A percentile compares a stretch with the other conserved stretches of the same genome.
Evolutionary conservation across 1,140 invertebrate genomes (phyloP).

Genomic region (Dreissena rostriformis): DNA sequence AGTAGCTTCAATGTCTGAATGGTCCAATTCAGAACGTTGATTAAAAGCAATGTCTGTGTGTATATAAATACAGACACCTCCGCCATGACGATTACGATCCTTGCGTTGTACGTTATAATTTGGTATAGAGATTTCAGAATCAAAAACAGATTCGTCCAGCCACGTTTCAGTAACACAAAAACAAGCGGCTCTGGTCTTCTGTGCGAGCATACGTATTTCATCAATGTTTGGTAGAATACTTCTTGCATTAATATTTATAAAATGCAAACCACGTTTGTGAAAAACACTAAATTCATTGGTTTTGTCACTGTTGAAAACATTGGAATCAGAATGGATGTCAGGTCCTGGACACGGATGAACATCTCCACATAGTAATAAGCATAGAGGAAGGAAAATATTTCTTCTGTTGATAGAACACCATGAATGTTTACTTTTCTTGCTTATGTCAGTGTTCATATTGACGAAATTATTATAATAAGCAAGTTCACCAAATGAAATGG

Average conservation of each 20-base stretch:
- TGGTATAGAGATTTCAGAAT: conserved; percentile 1
- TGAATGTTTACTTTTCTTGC: too few relatives aligned
- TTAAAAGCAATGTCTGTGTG: conserved; percentile 9
- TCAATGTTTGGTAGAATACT: conserved; percentile 18
- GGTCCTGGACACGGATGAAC: too few relatives aligned
- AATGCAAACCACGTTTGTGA: conserved; percentile 16
- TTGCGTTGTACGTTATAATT: background rate
- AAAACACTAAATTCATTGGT: background rate
- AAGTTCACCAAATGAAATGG: too few relatives aligned
- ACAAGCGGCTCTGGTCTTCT: background rate
- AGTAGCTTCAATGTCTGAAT: background rate
- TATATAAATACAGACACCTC: conserved; percentile 25
- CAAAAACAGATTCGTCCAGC: conserved; percentile 10
- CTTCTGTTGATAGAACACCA: too few relatives aligned
- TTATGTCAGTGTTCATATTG: too few relatives aligned
- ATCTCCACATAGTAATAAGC: too few relatives aligned
- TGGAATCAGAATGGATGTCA: too few relatives aligned
- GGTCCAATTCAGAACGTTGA: too few relatives aligned
- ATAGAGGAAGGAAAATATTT: too few relatives aligned
- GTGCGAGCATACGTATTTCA: conserved; percentile 11
- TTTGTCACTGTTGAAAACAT: too few relatives aligned
- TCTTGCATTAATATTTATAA: conserved; percentile 19
- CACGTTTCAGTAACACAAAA: conserved; percentile 13
- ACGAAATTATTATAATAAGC: too few relatives aligned
- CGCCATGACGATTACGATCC: conserved; percentile 1